These are phyloP conservation scores for Esox lucius DNA, from an alignment of 2,797 vertebrate species.

Conservation along the genomic window DNA sequence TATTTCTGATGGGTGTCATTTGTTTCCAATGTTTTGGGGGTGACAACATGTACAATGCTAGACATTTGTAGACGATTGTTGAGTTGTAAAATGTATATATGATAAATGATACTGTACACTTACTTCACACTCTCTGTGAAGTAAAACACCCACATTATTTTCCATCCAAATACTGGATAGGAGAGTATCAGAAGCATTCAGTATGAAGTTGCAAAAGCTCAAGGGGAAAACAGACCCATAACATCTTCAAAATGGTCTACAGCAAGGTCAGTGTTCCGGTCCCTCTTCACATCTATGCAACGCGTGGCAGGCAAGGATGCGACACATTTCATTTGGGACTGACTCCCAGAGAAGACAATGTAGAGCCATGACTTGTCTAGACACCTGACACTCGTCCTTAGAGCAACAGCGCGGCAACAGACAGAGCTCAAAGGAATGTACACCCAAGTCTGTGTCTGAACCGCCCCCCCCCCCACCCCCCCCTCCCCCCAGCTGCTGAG, in stretches of 20 bases:
- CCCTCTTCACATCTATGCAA: conserved; percentile 64
- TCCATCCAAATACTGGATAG: conserved; percentile 48
- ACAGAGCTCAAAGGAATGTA: conserved; percentile 66
- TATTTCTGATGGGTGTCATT: too few species aligned
- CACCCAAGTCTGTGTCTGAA: conserved; percentile 40
- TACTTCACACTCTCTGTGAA: too few species aligned
- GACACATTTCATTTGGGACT: conserved; percentile 73
- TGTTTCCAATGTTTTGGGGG: conserved; percentile 17
- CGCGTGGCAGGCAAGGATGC: conserved; percentile 67
- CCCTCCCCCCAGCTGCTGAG: conserved; percentile 34
- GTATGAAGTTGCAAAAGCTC: conserved; percentile 79
- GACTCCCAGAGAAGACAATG: conserved; percentile 68
- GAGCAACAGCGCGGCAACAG: conserved; percentile 49
- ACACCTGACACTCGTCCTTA: conserved; percentile 66
- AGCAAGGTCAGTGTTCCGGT: conserved; percentile 76
- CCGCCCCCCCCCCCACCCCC: too few species aligned
- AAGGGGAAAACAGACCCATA: conserved; percentile 73
- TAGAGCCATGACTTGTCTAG: conserved; percentile 75
- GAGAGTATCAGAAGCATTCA: conserved; percentile 72
- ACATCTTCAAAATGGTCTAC: conserved; percentile 74
- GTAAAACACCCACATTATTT: conserved; percentile 28
- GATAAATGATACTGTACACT: too few species aligned
- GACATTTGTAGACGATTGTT: conserved; percentile 6
- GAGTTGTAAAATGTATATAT: too few species aligned
- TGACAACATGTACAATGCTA: conserved; percentile 25